A percentile compares a stretch with the other conserved stretches of the same genome.
Conservation (phyloP, 2,888 invertebrate species). For the Chrysomela aeneicollis region DNA sequence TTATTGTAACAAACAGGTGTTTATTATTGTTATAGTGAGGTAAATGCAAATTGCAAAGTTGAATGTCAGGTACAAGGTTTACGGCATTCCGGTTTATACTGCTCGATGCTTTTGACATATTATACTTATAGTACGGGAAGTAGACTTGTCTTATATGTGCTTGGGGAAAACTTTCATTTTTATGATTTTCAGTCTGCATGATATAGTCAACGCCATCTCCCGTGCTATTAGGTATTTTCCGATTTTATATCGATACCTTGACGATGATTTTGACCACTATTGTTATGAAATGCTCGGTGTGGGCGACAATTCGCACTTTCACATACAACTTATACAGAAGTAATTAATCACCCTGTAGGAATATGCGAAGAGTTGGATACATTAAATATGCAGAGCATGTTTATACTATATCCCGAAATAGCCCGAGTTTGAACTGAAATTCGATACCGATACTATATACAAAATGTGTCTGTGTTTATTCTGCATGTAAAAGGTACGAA, state of each 20-base stretch:
- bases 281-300: too few relatives aligned
- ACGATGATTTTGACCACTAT: too few relatives aligned
- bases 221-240: too few relatives aligned
- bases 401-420: constrained; percentile 27
- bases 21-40: constrained; percentile 29
- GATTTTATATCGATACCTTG: too few relatives aligned
- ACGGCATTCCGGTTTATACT: constrained; percentile 19
- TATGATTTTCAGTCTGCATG: too few relatives aligned
- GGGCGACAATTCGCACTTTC: too few relatives aligned
- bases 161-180: too few relatives aligned
- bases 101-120: background rate
- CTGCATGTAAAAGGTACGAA: background rate
- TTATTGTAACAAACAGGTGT: constrained; percentile 33
- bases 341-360: constrained; percentile 7
- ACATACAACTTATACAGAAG: too few relatives aligned
- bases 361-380: constrained; percentile 1
- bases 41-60: constrained; percentile 29
- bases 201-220: too few relatives aligned
- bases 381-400: constrained; percentile 16
- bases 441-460: constrained; percentile 16
- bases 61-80: constrained; percentile 41
- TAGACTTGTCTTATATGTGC: too few relatives aligned
- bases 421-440: constrained; percentile 18
- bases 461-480: constrained; percentile 17
- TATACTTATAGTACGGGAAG: too few relatives aligned